phyloP scores from a whole-genome alignment of 2,113 vertebrate genomes.

The Centrocercus urophasianus region DNA sequence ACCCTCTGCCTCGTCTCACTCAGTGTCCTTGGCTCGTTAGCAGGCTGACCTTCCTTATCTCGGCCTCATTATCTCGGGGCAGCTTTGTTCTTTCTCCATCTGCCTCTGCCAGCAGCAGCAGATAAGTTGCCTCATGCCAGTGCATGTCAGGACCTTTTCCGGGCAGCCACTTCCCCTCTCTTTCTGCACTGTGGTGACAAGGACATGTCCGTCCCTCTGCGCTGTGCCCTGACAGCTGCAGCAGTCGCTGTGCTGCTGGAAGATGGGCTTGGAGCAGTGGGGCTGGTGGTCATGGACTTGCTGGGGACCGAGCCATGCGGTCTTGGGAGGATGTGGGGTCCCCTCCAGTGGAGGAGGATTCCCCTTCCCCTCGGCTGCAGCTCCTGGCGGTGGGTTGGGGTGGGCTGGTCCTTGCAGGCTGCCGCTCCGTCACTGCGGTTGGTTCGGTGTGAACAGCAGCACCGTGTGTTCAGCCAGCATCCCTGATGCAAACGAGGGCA shows the following conservation, averaged over 20 bases:
- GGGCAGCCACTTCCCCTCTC: not conserved
- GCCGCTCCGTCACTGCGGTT: not conserved
- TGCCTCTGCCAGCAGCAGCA: not conserved
- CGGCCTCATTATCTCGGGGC: not conserved
- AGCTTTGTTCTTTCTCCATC: not conserved
- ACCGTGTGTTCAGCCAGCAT: not conserved
- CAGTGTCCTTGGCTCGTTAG: not conserved
- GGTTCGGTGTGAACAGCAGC: not conserved
- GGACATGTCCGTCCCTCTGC: fast-evolving
- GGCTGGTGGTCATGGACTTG: not conserved
- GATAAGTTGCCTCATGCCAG: not conserved
- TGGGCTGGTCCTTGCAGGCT: not conserved
- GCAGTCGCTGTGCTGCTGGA: no score
- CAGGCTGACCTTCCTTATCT: not conserved
- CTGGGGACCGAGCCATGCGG: not conserved
- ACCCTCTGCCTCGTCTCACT: not conserved
- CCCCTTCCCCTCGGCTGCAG: not conserved
- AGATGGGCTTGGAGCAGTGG: no score
- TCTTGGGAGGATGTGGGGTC: no score
- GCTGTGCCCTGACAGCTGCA: no score
- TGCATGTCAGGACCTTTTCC: not conserved
- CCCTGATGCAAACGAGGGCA: not conserved
- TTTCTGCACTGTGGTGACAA: fast-evolving
- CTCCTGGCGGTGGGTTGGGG: fast-evolving
- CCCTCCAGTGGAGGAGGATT: not conserved